Base-by-base conservation (phyloP, 1,140 invertebrate genomes). In the Myzus persicae region DNA sequence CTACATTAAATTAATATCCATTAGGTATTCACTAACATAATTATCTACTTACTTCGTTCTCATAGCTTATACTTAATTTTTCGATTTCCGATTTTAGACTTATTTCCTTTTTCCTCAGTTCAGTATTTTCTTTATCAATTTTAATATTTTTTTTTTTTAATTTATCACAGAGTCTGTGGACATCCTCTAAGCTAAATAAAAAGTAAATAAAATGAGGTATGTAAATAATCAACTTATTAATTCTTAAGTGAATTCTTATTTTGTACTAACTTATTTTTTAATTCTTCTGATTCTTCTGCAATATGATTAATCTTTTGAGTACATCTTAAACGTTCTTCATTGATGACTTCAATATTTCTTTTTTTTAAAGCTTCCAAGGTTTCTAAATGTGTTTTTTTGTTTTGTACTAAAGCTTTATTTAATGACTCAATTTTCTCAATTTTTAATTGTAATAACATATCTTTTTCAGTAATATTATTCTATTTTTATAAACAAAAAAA, bases 401-500 rank as follows among this genome's bases (percentile, higher is more conserved):
- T 90, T 67, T 90, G 38, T 2, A 4, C 59, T 42, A 67, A n/a
- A 38, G 1, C 7, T 44, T 90, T 90, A 24, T 90, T 67, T 42
- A 90, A 67, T 20, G 42, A 42, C 26, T 90, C 89, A 67, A 90
- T 90, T 67, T 90, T 67, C 42, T 59, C 38, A 67, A 67, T 67
- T 90, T 90, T 90, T 90, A 38, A 90, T 90, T 90, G 38, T 11
- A 90, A 90, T 42, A 42, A 67, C 31, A 67, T 36, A 67, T 90
- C 89, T 67, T 90, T 90, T 67, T 90, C 89, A 90, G 20, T 90
- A 42, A 42, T 90, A 31, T 67, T 59, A 22, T 90, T 67, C 89
- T 90, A 67, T 90, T 44, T 76, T n/a, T 26, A 42, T 44, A 48
- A 31, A 46, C 4, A 87, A n/a, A 44, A 87, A 48, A 8, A 54